Evolutionary conservation across 2,113 vertebrate species (phyloP), one percentile per base, ranked within the genome.

Genomic region (Bettongia penicillata): DNA sequence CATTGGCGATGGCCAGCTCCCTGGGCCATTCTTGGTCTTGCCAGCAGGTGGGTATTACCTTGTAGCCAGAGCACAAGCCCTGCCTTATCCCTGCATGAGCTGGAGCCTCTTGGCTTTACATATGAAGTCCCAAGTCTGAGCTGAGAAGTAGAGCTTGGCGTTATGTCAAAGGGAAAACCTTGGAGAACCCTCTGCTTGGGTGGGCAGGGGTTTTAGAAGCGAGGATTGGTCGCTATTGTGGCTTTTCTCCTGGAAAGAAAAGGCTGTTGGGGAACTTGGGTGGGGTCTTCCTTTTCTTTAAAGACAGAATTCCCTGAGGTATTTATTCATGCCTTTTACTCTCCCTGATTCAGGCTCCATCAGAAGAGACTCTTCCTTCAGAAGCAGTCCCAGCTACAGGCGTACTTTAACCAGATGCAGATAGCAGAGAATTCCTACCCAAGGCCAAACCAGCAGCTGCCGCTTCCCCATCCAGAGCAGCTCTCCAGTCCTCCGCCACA

Each of bases 381-480:
- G 98, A 99, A 99, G 95, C 99, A 99, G 96, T 99, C 99, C 28
- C 99, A 99, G 98, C 99, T 99, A 95, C 99, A 99, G 98, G 98
- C 99, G 0, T 99, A 99, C 97, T 99, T 99, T 96, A 99, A 99
- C 98, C 99, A 99, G 99, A 99, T 99, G 99, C 99, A 99, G 97
- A 99, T 99, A 91, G 99, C 99, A 0, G 99, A 99, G 98, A 99
- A 98, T 93, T 98, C 99, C 0, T 99, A 99, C 97, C 98, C 99
- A 0, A 95, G 98, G 90, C 94, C 99, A 1, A 98, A 96, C 84
- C 98, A 98, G 53, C 98, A 98, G 97, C 98, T 98, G 3, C 96
- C 98, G 51, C 91, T 98, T 0, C 97, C 98, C 94, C 98, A 97
- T 48, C 98, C 98, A 91, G 98, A 99, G 31, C 95, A 96, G 16